These are phyloP conservation scores for Bothrops alternatus DNA, from an alignment of 2,797 vertebrate species.

Conservation along the genomic window DNA sequence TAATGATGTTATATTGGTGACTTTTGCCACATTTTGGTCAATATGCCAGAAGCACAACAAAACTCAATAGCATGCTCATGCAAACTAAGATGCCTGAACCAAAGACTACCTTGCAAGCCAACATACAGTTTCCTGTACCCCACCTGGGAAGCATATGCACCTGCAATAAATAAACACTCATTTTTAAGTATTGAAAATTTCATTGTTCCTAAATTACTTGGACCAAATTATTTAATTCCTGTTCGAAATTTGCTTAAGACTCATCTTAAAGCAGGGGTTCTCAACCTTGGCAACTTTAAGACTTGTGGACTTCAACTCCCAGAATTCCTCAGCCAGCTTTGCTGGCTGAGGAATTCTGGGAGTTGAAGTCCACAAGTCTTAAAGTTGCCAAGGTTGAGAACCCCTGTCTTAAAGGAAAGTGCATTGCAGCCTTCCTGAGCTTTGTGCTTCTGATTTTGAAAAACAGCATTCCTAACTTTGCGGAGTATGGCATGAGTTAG, in stretches of 20 bases:
- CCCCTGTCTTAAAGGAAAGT: background rate
- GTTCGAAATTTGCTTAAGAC: background rate
- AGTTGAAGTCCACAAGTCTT: too few relatives aligned
- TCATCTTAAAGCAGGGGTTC: background rate
- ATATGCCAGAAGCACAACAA: background rate
- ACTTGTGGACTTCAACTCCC: too few relatives aligned
- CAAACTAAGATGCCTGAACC: background rate
- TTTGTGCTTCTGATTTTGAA: background rate
- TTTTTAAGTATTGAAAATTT: background rate
- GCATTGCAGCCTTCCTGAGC: background rate
- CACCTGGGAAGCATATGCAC: background rate
- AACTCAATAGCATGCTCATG: background rate
- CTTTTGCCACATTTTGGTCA: background rate
- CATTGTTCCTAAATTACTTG: background rate
- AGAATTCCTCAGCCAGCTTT: too few relatives aligned
- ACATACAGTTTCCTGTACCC: background rate
- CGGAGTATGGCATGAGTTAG: background rate
- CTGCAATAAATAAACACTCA: background rate
- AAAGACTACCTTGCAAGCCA: background rate
- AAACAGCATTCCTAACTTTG: background rate
- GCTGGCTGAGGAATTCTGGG: too few relatives aligned
- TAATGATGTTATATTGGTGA: background rate
- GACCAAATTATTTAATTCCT: background rate
- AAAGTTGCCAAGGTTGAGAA: too few relatives aligned
- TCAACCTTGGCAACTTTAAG: too few relatives aligned